Evolutionary conservation across 2,888 invertebrate genomes (phyloP), one percentile per base, ranked within the genome.

Genomic region (Caenorhabditis zanzibari): DNA sequence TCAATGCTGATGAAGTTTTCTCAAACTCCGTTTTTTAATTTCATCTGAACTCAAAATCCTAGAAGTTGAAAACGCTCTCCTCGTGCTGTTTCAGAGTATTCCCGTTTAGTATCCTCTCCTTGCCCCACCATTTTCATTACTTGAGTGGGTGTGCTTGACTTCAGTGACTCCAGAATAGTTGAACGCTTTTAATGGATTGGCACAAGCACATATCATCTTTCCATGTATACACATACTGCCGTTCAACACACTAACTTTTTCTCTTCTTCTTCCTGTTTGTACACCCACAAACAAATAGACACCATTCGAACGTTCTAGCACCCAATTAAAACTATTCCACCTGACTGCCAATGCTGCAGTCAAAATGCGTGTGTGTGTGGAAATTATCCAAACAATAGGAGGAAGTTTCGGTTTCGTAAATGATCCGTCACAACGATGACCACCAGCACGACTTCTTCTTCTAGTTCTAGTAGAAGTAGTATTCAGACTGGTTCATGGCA

Each of bases 241-340:
- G 52, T 76, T 76, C 68, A n/a, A 41, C 49, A 69, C 61, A 35
- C 63, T 47, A 47, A 47, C 47, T 47, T 47, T 47, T 47, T 47
- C 44, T n/a, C 49, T 54, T 64, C 63, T 24, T 26, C 19, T 61
- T 38, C 59, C 28, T 61, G 61, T 24, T 63, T 38, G 49, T 24
- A n/a, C 24, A 56, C 38, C 32, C 49, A 49, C 61, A 61, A 61
- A 68, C 76, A 69, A 77, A 63, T 56, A 68, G 38, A 68, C 38
- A 14, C 68, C 16, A 26, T 32, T 52, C 61, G 47, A 41, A 52
- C 41, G 22, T 72, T 58, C 47, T 63, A 79, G 79, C 79, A 79
- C 64, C 71, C 79, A 71, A 79, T 79, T 72, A 71, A 54, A 79
- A 56, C 71, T 58, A 79, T 71, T 64, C 79, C 71, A 63, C 28